phyloP scores from a whole-genome alignment of 2,888 invertebrate species.

The Ectemnius lituratus region DNA sequence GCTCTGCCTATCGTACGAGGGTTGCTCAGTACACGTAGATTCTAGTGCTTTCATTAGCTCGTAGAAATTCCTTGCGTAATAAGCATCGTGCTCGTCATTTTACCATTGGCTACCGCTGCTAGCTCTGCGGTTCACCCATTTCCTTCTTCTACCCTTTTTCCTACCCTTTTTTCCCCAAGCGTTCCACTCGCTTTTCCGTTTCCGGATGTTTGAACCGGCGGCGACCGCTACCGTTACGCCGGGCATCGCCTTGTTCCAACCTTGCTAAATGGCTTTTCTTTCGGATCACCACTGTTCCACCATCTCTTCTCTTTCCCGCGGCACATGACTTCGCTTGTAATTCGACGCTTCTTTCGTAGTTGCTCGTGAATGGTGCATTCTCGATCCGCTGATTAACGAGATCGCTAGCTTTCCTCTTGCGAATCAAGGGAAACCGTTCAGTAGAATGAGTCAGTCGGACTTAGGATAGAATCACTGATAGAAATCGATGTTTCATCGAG shows the following conservation, averaged over 20 bases:
- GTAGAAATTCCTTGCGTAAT: slow-evolving; percentile 34
- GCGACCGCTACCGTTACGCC: slow-evolving; percentile 32
- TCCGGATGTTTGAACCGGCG: slow-evolving; percentile 33
- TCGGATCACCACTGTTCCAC: slow-evolving; percentile 14
- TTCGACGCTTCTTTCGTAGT: background rate
- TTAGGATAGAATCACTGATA: background rate
- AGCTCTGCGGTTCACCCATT: background rate
- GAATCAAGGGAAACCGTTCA: background rate
- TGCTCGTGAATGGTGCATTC: background rate
- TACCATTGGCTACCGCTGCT: background rate
- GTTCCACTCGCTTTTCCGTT: slow-evolving; percentile 35
- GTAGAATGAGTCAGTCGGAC: background rate
- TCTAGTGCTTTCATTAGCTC: slow-evolving; percentile 25
- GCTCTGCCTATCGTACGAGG: background rate
- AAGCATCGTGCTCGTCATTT: slow-evolving; percentile 22
- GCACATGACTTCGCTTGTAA: background rate
- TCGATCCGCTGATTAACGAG: slow-evolving; percentile 4
- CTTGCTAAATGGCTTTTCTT: slow-evolving; percentile 34
- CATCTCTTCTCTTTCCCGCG: background rate
- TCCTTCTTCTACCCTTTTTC: slow-evolving; percentile 9
- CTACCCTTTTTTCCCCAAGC: slow-evolving; percentile 5
- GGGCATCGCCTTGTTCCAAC: slow-evolving; percentile 23
- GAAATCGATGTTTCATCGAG: too few relatives aligned
- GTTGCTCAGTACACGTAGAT: slow-evolving; percentile 2
- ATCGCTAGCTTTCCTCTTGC: background rate